Evolutionary conservation across 2,113 vertebrate genomes (phyloP), one percentile per base, ranked within the genome.

Genomic region (Brachyhypopomus occidentalis): DNA sequence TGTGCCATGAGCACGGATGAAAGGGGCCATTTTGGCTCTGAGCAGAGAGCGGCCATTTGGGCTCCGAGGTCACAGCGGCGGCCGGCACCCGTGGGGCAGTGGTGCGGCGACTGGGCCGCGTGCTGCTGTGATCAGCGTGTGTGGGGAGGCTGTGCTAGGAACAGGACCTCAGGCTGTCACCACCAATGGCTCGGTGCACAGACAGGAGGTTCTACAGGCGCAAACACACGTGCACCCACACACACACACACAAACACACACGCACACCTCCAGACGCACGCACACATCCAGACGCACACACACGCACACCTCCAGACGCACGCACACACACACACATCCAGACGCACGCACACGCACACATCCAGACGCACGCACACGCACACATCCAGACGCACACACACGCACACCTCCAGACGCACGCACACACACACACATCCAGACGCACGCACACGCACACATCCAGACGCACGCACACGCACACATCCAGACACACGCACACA

Each of bases 11-110:
- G 25, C 59, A 11, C 27, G 58, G 55, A 79, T 79, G 66, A 79
- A 79, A 72, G 77, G 22, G 59, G 67, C 58, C 67, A 72, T 62
- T 79, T 79, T 71, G 36, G 56, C 36, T 78, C 69, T 5, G 30
- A 64, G 14, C 64, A 1, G 16, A 67, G 17, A 34, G 27, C 30
- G 30, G 14, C 34, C 64, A 64, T 52, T 52, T 14, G 45, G 30
- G 64, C 27, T 67, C 30, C 30, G 64, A 36, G 16, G 30, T 67
- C 64, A 36, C 16, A 19, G 64, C 4, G 30, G 30, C 64, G 34
- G 27, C 64, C 4, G 12, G 6, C 2, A 11, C 45, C 64, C 64
- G 25, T 20, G 30, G 17, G 34, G 14, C 12, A 67, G 27, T 34
- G 64, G 27, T 0, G 6, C 2, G 5, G 30, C 45, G 12, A 52